These are phyloP conservation scores for Cephus cinctus DNA, from an alignment of 1,140 invertebrate species.

Conservation along the genomic window DNA sequence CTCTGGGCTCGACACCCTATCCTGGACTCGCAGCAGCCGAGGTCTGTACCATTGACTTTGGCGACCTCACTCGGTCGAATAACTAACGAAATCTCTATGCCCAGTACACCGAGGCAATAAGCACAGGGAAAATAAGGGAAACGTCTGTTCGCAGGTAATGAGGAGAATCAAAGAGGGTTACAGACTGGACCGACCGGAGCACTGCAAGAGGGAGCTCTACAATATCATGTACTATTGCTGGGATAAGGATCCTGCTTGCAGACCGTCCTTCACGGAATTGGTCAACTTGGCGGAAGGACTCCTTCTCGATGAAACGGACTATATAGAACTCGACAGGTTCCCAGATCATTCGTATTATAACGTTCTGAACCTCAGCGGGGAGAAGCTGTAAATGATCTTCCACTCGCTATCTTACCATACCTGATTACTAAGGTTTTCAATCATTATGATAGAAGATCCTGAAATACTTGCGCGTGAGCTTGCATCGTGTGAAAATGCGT, in stretches of 20 bases:
- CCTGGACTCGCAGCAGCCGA: conserved; percentile 82
- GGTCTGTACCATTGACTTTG: conserved; percentile 56
- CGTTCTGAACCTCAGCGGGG: conserved; percentile 79
- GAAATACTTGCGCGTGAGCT: too few relatives aligned
- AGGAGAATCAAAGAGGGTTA: conserved; percentile 69
- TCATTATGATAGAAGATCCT: too few relatives aligned
- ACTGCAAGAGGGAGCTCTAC: conserved; percentile 84
- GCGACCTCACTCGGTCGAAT: conserved; percentile 5
- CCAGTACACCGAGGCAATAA: too few relatives aligned
- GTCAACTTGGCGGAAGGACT: conserved; percentile 77
- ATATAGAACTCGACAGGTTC: conserved; percentile 89
- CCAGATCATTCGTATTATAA: conserved; percentile 95
- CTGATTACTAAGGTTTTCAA: too few relatives aligned
- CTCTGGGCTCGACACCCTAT: conserved; percentile 86
- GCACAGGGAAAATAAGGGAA: not conserved
- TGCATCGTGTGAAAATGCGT: too few relatives aligned
- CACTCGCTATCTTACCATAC: too few relatives aligned
- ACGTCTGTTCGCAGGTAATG: conserved; percentile 59
- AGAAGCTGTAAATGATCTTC: conserved; percentile 76
- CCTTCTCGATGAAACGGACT: conserved; percentile 85
- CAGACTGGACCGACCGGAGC: conserved; percentile 83
- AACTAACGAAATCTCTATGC: too few relatives aligned
- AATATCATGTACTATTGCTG: conserved; percentile 95
- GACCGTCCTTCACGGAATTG: conserved; percentile 79
- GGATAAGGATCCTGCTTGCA: conserved; percentile 75